Base-by-base conservation (phyloP, 2,888 invertebrate genomes). In the Torymus tubicola region DNA sequence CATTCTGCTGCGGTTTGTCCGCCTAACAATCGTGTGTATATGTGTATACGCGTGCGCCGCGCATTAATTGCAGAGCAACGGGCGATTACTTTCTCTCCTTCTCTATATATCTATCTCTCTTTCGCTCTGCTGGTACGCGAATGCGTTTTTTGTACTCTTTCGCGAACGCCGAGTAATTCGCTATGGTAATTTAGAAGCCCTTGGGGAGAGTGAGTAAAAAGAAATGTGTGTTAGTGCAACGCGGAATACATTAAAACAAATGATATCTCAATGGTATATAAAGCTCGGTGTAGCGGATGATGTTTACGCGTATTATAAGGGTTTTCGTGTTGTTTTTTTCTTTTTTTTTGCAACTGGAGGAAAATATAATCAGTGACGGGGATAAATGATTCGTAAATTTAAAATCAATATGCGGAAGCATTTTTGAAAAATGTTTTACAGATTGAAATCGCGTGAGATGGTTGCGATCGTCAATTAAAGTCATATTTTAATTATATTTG, bases 31-130 rank as follows among this genome's bases (percentile, higher is more conserved):
- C 83, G 84, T 81, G 81, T 12, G 24, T 80, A 80, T 79, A 8
- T 42, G 42, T 42, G 42, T 42, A 8, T 8, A 8, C 21, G 42
- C 42, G 42, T 8, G 42, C 11, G 18, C 71, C 82, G 80, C 78
- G 82, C 82, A 83, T 85, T 85, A 85, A 84, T 84, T 85, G 84
- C 84, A 60, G 80, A 57, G 74, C 81, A 82, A 84, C 84, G 73
- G 83, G 84, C 83, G 82, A 83, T 79, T 81, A 85, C 84, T 84
- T 84, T 84, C 84, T 85, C 83, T 79, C 58, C 13, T 21, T 42
- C 42, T 42, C 42, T 42, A 21, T 21, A 1, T 21, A 21, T 21
- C 21, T 21, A 42, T 42, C 42, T 42, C 42, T 42, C 42, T 42
- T 42, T 42, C 42, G 42, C 8, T 8, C 42, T 42, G 42, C 42